These are phyloP conservation scores for Himalopsyche tibetana DNA, from an alignment of 2,888 invertebrate genomes.

Conservation along the genomic window DNA sequence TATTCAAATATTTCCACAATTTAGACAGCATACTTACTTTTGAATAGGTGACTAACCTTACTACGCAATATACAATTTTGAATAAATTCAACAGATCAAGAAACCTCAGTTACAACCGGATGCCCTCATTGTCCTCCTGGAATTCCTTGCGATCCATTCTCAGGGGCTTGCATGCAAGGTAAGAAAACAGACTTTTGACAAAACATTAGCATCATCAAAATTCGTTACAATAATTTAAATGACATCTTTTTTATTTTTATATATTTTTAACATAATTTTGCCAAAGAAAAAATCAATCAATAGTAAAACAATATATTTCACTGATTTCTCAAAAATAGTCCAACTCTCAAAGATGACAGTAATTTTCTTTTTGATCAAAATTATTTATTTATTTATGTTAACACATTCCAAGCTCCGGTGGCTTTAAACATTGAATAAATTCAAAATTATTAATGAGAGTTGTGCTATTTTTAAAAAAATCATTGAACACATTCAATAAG, in stretches of 20 bases:
- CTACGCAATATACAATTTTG: background rate
- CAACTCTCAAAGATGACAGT: too few relatives aligned
- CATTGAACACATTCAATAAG: too few relatives aligned
- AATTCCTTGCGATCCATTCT: constrained; percentile 85
- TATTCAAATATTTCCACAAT: background rate
- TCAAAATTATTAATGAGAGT: too few relatives aligned
- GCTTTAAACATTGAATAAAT: too few relatives aligned
- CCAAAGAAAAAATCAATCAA: too few relatives aligned
- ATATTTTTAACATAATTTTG: too few relatives aligned
- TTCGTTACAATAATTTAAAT: background rate
- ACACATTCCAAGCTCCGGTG: too few relatives aligned
- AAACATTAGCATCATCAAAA: constrained; percentile 43
- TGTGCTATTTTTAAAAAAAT: too few relatives aligned
- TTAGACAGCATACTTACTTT: background rate
- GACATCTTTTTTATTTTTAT: background rate
- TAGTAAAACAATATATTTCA: too few relatives aligned
- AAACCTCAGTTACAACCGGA: constrained; percentile 69
- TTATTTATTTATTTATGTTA: too few relatives aligned
- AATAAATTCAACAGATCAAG: constrained; percentile 47
- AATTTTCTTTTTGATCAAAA: too few relatives aligned
- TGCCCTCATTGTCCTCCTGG: constrained; percentile 89
- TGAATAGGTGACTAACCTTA: background rate
- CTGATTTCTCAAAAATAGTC: too few relatives aligned
- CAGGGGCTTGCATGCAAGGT: constrained; percentile 91
- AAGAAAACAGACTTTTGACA: constrained; percentile 71